Evolutionary conservation across 2,113 vertebrate genomes (phyloP).

Genomic region (Mus musculus): GRCm39 chr3:57716001-57716500

Average conservation of each 20-base stretch:
- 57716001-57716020: not conserved
- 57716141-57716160: not conserved
- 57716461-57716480: not conserved
- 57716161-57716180: not conserved
- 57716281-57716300: not conserved
- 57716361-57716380: not conserved
- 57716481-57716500: not conserved
- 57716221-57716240: not conserved
- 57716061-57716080: not conserved
- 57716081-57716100: not conserved
- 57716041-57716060: not conserved
- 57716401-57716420: not conserved
- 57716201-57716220: not conserved
- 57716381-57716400: not conserved
- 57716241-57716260: not conserved
- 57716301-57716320: not conserved
- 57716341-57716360: not conserved
- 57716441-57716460: not conserved
- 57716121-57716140: not conserved
- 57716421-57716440: not conserved
- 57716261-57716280: not conserved
- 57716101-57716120: not conserved
- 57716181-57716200: not conserved
- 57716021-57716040: not conserved
- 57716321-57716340: not conserved